Evolutionary conservation across 1,140 invertebrate species (phyloP).

Genomic region (Hyles euphorbiae): DNA sequence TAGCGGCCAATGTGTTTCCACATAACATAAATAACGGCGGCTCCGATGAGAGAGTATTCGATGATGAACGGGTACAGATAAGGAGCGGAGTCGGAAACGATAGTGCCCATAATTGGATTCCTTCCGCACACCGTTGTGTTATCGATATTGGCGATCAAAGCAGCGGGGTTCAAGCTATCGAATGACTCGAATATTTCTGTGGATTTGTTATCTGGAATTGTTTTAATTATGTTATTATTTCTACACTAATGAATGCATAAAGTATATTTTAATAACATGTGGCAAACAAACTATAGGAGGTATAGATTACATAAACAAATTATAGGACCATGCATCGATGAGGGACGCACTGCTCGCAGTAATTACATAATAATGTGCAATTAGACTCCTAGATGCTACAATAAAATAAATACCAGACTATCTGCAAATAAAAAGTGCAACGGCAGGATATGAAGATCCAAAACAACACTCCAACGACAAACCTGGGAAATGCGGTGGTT

Average conservation of each 20-base stretch:
- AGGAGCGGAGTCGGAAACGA: conserved; percentile 92
- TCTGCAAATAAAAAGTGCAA: conserved; percentile 62
- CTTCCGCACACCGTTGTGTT: conserved; percentile 82
- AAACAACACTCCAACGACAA: conserved; percentile 65
- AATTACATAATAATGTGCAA: conserved; percentile 12
- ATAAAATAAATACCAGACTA: conserved; percentile 26
- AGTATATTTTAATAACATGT: conserved; percentile 9
- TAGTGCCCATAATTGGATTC: conserved; percentile 94
- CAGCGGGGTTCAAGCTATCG: conserved; percentile 78
- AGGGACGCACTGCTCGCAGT: not conserved
- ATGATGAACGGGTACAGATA: conserved; percentile 98
- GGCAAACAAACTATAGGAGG: too few species aligned
- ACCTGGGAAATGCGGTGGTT: conserved; percentile 71
- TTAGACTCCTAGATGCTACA: conserved; percentile 2
- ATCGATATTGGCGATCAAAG: conserved; percentile 76
- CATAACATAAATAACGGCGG: conserved; percentile 98
- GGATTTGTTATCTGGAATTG: conserved; percentile 66
- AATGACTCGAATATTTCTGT: conserved; percentile 78
- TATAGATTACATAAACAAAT: too few species aligned
- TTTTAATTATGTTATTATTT: too few species aligned
- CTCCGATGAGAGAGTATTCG: conserved; percentile 97
- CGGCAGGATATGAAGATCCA: conserved; percentile 45
- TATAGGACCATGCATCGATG: conserved; percentile 4
- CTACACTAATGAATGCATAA: conserved; percentile 5
- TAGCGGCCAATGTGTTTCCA: conserved; percentile 96